These are phyloP conservation scores for Pseudococcus jackbeardsleyi DNA, from an alignment of 2,888 invertebrate genomes.

Conservation along the genomic window DNA sequence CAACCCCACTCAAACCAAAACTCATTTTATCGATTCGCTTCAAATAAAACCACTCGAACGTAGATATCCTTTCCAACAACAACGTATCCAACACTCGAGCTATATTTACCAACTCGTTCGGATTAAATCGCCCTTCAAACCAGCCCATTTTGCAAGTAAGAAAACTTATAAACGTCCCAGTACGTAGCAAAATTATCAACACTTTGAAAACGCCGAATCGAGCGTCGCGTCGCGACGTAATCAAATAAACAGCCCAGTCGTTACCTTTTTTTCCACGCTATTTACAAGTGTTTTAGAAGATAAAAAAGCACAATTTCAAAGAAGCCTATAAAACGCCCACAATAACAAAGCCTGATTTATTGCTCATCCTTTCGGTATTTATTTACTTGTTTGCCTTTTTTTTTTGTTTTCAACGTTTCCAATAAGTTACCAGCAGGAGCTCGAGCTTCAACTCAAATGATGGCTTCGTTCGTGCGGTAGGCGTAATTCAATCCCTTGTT, in stretches of 20 bases:
- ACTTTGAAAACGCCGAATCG: not conserved
- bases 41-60: not conserved
- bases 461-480: not conserved
- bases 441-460: not conserved
- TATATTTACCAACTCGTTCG: not conserved
- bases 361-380: slow-evolving; percentile 34
- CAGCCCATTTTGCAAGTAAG: not conserved
- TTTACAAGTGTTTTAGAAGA: slow-evolving; percentile 33
- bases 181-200: not conserved
- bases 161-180: slow-evolving; percentile 7
- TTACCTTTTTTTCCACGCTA: not conserved
- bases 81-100: not conserved
- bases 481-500: not conserved
- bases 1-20: no score
- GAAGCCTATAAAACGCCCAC: slow-evolving; percentile 42
- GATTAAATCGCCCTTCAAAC: not conserved
- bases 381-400: not conserved
- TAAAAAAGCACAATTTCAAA: slow-evolving; percentile 28
- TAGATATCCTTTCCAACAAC: not conserved
- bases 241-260: slow-evolving; percentile 15
- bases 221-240: not conserved
- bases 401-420: not conserved
- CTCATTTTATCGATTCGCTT: not conserved
- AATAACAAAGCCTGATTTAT: slow-evolving; percentile 27
- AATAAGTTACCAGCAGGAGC: not conserved